A percentile compares a stretch with the other conserved stretches of the same genome.
phyloP scores from a whole-genome alignment of 2,888 invertebrate genomes.

The Catonia carolina region DNA sequence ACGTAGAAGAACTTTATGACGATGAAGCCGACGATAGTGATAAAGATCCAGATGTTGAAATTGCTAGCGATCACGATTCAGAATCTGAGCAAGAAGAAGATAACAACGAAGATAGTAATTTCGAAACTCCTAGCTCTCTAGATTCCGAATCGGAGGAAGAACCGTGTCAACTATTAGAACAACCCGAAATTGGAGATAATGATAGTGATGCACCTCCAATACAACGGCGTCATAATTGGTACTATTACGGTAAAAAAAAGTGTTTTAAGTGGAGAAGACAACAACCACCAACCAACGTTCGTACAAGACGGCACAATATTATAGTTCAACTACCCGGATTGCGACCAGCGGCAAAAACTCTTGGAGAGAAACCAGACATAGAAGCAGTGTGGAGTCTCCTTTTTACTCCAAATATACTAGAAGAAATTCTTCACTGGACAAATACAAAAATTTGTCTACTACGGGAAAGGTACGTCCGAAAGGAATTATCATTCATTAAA shows the following conservation, averaged over 20 bases:
- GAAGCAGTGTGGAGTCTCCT: slow-evolving; percentile 6
- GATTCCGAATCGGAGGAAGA: too few relatives aligned
- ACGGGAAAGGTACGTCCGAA: neutral
- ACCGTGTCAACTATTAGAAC: too few relatives aligned
- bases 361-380: slow-evolving; percentile 1
- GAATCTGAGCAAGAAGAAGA: slow-evolving; percentile 2
- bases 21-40: slow-evolving; percentile 1
- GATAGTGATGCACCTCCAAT: too few relatives aligned
- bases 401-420: slow-evolving; percentile 3
- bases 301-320: slow-evolving; percentile 11
- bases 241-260: neutral
- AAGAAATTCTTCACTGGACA: slow-evolving; percentile 6
- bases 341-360: neutral
- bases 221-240: too few relatives aligned
- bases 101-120: too few relatives aligned
- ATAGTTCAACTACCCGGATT: slow-evolving; percentile 8
- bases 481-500: neutral
- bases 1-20: neutral
- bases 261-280: too few relatives aligned
- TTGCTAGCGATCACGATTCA: slow-evolving; percentile 7
- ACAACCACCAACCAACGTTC: too few relatives aligned
- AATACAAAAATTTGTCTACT: neutral
- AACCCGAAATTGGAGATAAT: too few relatives aligned
- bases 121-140: too few relatives aligned
- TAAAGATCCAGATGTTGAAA: neutral